These are phyloP conservation scores for Boloria selene DNA, from an alignment of 2,888 invertebrate species.

Conservation along the genomic window DNA sequence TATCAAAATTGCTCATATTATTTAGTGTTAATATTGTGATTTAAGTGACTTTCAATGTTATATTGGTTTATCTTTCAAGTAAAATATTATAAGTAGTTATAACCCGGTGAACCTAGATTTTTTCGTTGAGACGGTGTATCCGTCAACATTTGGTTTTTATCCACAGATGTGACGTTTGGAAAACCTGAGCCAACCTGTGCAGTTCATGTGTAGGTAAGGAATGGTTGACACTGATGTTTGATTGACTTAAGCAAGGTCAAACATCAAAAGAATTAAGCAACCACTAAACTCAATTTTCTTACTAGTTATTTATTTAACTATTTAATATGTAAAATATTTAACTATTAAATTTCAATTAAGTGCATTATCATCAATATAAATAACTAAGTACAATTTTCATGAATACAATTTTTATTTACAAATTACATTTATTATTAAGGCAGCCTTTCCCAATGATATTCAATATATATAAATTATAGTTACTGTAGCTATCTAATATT, in stretches of 20 bases:
- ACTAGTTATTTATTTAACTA: slow-evolving; percentile 6
- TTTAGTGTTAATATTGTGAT: not conserved
- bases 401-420: too few species aligned
- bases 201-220: slow-evolving; percentile 68
- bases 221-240: slow-evolving; percentile 44
- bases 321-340: not conserved
- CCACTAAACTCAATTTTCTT: slow-evolving; percentile 3
- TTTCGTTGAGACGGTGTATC: slow-evolving; percentile 76
- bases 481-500: slow-evolving; percentile 6
- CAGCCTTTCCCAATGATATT: not conserved
- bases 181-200: slow-evolving; percentile 59
- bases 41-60: not conserved
- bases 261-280: slow-evolving; percentile 17
- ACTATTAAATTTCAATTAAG: not conserved
- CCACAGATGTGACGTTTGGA: slow-evolving; percentile 72
- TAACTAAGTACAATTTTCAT: too few species aligned
- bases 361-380: not conserved
- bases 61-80: slow-evolving; percentile 5
- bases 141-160: slow-evolving; percentile 81
- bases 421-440: too few species aligned
- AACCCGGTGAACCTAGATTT: slow-evolving; percentile 39
- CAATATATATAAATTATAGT: not conserved
- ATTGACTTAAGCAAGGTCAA: slow-evolving; percentile 28
- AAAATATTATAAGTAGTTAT: slow-evolving; percentile 23
- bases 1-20: not conserved